Evolutionary conservation across 1,140 invertebrate genomes (phyloP), one percentile per base, ranked within the genome.

Genomic region (Philopotamus ludificatus): DNA sequence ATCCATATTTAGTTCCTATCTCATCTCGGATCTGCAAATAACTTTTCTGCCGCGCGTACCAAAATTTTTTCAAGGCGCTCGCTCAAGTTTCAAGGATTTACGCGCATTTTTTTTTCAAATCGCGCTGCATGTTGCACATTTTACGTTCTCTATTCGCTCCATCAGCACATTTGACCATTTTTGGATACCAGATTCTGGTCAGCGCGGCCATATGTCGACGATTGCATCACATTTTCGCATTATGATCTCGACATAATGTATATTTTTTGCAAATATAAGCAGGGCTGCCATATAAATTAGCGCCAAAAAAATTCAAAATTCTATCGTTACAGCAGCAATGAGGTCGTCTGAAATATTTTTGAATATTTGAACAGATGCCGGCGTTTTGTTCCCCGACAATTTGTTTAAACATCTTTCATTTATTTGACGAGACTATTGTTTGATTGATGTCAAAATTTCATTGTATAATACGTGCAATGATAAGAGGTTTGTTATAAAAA

Each of bases 1-100:
- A 44, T 21, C 20, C 55, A 47, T 42, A n/a, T 59, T 47, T 7
- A 22, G 2, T n/a, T 20, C 53, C 21, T 57, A 18, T 34, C 18
- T 15, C n/a, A 9, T n/a, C 49, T 20, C 26, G 26, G 26, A 34
- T 18, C 25, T 51, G 53, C 3, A 20, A 16, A 9, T 34, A 4
- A 4, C 8, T 12, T 1, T 16, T 10, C 41, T 42, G 53, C 26
- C 26, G 25, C 21, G 12, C 25, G 21, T 42, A 23, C 39, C 18
- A 39, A n/a, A 28, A 3, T 58, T 18, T 10, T 44, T 47, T 44
- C 45, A 12, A 34, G 28, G 12, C n/a, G n/a, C n/a, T n/a, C n/a
- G n/a, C n/a, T n/a, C n/a, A n/a, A n/a, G n/a, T n/a, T n/a, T n/a
- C n/a, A 34, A 7, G 28, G 12, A 34, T 34, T 34, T 34, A 7